Evolutionary conservation across 1,140 invertebrate species (phyloP).

Genomic region (Tetranychus cinnabarinus): DNA sequence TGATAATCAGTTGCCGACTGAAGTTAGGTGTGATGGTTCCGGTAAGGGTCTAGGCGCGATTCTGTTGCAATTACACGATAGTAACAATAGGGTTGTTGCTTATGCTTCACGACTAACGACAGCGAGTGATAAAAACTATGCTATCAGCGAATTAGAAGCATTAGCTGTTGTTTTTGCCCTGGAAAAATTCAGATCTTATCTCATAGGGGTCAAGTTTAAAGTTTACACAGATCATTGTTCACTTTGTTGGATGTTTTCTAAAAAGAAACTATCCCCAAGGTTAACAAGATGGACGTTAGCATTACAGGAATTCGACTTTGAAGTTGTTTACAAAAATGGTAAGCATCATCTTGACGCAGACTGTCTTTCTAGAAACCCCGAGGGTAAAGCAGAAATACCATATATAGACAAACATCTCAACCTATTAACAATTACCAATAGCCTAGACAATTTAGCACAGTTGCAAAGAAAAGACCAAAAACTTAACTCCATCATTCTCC

Average conservation of each 20-base stretch:
- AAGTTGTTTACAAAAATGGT: constrained; percentile 10
- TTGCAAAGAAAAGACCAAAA: too few species aligned
- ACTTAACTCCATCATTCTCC: too few species aligned
- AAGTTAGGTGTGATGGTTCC: background rate
- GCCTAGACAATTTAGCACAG: too few species aligned
- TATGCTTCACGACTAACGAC: constrained; percentile 11
- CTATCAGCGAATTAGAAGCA: constrained; percentile 22
- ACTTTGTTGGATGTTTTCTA: constrained; percentile 21
- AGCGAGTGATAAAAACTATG: constrained; percentile 18
- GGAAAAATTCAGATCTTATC: constrained; percentile 19
- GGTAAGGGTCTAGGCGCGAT: background rate
- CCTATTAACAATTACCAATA: too few species aligned
- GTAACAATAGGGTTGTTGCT: background rate
- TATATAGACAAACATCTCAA: too few species aligned
- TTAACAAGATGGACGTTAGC: constrained; percentile 12
- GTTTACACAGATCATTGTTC: constrained; percentile 27
- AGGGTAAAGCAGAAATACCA: constrained; percentile 11
- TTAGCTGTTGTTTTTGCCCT: constrained; percentile 21
- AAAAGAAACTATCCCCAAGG: constrained; percentile 21
- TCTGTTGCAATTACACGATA: background rate
- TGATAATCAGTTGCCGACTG: background rate
- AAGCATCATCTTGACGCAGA: constrained; percentile 4
- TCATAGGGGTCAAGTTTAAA: constrained; percentile 23
- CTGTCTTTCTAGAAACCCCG: constrained; percentile 1
- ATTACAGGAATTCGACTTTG: constrained; percentile 11